phyloP scores from a whole-genome alignment of 1,140 invertebrate species.

The Ceratosolen fusciceps region DNA sequence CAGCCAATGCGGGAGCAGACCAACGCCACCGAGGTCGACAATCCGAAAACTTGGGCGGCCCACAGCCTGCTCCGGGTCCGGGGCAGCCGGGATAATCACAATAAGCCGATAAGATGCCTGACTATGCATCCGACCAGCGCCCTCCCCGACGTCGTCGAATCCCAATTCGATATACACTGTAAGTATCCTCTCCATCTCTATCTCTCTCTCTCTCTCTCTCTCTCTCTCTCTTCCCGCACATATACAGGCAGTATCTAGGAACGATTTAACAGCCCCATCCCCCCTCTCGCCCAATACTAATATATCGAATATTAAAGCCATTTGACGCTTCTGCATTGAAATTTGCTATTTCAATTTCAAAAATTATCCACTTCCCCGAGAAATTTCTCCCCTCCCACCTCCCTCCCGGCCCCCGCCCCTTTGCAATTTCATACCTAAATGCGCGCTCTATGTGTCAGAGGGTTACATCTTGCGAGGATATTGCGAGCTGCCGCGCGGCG shows the following conservation, averaged over 20 bases:
- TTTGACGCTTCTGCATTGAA: neutral
- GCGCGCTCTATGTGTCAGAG: too few species aligned
- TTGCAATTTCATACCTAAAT: neutral
- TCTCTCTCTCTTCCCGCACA: too few species aligned
- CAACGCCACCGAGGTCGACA: constrained; percentile 87
- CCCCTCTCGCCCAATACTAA: neutral
- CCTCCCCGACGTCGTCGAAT: constrained; percentile 77
- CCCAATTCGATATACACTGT: constrained; percentile 89
- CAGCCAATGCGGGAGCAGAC: constrained; percentile 77
- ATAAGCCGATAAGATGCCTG: constrained; percentile 81
- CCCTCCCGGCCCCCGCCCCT: too few species aligned
- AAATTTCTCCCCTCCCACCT: too few species aligned
- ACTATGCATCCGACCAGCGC: constrained; percentile 86
- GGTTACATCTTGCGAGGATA: too few species aligned
- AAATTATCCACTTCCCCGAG: too few species aligned
- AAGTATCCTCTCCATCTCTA: constrained; percentile 68
- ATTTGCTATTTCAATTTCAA: neutral
- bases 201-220: neutral
- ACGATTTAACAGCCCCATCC: neutral
- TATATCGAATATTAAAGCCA: neutral
- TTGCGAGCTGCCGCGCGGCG: too few species aligned
- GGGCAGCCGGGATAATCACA: constrained; percentile 83
- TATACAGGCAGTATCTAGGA: too few species aligned
- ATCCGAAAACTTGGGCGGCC: constrained; percentile 86
- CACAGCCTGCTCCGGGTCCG: constrained; percentile 84